Base-by-base conservation (phyloP, 2,113 vertebrate genomes). In the Scytalopus superciliaris region DNA sequence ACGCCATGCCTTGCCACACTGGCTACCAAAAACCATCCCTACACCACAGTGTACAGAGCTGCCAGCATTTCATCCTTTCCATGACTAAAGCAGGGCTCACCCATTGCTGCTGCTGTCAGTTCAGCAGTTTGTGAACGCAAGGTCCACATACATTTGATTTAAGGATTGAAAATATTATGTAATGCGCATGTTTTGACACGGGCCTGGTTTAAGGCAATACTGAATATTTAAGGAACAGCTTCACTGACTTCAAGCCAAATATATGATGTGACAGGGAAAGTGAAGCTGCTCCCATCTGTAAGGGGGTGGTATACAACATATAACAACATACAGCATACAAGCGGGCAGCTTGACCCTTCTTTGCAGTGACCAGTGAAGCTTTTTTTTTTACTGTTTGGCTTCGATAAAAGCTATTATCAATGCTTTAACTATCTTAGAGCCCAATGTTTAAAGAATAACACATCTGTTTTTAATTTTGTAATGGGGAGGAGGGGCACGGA, bases 1-100 rank as follows among this genome's bases (percentile, higher is more conserved):
- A 39, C 0, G 1, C 50, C 0, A 0, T 57, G 57, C 25, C 50
- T 56, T 0, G 0, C 31, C 31, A 49, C 5, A 2, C 3, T 0
- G 1, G 73, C 40, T 35, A 68, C 64, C 31, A 23, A 64, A 72
- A 88, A 53, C 19, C n/a, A 57, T 14, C 70, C 21, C 47, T 4
- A 8, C 22, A 56, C 6, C 0, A 0, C 62, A 40, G 50, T 2
- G 6, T 2, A 10, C 25, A 55, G 47, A 88, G 47, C 87, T 66
- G 35, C 44, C 74, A 74, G 72, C 31, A 47, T 19, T 56, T 70
- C 18, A 19, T 18, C 85, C 59, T 53, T 77, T 21, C 50, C 47
- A 14, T 1, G 2, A 27, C 47, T 37, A 7, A 53, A 47, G 33
- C 16, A 9, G 40, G 64, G 60, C 60, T 78, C 2, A 0, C 50